phyloP scores from a whole-genome alignment of 1,140 invertebrate species.

The Anadara kagoshimensis region DNA sequence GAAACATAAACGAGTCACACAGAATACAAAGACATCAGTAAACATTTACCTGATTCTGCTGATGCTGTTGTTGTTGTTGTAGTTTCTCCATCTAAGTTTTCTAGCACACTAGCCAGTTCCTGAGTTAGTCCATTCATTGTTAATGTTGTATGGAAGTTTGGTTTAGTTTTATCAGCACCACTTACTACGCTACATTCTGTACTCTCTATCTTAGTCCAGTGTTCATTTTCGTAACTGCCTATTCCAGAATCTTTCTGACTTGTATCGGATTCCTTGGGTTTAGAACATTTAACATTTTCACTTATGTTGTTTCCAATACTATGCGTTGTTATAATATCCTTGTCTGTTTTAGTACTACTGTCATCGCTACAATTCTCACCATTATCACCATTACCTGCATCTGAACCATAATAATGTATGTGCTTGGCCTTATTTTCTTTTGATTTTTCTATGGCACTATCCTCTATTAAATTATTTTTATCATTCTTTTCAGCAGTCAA shows the following conservation, averaged over 20 bases:
- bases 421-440: too few species aligned
- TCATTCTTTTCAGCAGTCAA: too few species aligned
- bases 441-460: too few species aligned
- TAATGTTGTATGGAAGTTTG: conserved; percentile 66
- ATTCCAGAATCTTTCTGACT: conserved; percentile 23
- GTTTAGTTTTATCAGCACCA: conserved; percentile 41
- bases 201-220: conserved; percentile 30
- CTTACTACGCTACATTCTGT: conserved; percentile 6
- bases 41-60: too few species aligned
- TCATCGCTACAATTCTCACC: too few species aligned
- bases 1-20: too few species aligned
- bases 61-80: too few species aligned
- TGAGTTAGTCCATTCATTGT: conserved; percentile 68
- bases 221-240: conserved; percentile 35
- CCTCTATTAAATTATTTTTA: too few species aligned
- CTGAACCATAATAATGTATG: too few species aligned
- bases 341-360: too few species aligned
- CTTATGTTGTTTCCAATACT: conserved; percentile 1
- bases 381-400: too few species aligned
- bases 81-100: conserved; percentile 24
- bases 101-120: conserved; percentile 63
- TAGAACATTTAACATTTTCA: background rate
- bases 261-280: background rate
- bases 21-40: too few species aligned
- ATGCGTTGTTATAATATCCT: background rate